Base-by-base conservation (phyloP, 2,888 invertebrate genomes). In the Arrhopalites spinosus region DNA sequence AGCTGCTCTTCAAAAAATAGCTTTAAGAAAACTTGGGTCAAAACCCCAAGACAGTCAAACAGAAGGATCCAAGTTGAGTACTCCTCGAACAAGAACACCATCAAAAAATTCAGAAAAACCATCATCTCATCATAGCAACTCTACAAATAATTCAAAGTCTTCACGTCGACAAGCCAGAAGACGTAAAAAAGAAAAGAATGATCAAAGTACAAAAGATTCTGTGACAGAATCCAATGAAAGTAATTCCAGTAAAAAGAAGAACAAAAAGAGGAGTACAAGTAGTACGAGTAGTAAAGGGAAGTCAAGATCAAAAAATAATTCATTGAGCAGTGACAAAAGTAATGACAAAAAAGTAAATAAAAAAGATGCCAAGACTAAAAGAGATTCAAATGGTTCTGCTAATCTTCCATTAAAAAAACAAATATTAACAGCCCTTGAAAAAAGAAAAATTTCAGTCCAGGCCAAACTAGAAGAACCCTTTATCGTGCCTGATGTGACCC, bases 361-460 rank as follows among this genome's bases (percentile, higher is more conserved):
- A 17, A 50, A 50, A 50, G 20, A 50, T 50, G 50, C 3, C 20
- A 20, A n/a, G 50, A 20, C 3, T 11, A 15, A 20, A 15, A 50
- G 50, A 50, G 20, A 50, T 11, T 15, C 45, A 45, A 50, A 50
- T 8, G 3, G 50, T 3, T 17, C 50, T 50, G 3, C 50, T 8
- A 43, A 43, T 36, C 43, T 23, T n/a, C 20, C 50, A n/a, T 27
- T 50, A n/a, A 53, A 56, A 29, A 23, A 69, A 30, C 50, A 69
- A 53, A 2, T 69, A 2, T 53, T 53, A 23, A 13, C 25, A 47
- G 67, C 70, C 29, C 15, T 77, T 7, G 64, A 71, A 50, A 53
- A 43, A 15, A 25, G 77, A 17, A 74, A 59, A 43, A 47, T 59
- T 13, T 67, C 27, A 17, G 27, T 76, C 5, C 11, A 50, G 43